These are phyloP conservation scores for Boleophthalmus pectinirostris DNA, from an alignment of 2,113 vertebrate genomes.

Conservation along the genomic window DNA sequence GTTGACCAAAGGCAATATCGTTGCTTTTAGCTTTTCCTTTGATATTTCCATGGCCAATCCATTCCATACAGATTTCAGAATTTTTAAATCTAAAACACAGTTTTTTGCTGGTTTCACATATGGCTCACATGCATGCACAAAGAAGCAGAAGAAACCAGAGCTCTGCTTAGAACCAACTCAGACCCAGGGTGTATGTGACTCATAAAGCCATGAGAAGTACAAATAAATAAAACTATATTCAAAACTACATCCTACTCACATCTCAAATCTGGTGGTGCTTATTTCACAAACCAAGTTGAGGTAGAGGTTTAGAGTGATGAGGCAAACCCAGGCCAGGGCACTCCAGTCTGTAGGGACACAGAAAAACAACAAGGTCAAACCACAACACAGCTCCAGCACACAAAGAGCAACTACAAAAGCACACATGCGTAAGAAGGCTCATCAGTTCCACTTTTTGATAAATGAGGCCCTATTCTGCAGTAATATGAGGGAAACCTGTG, in stretches of 20 bases:
- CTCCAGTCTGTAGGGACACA: conserved; percentile 77
- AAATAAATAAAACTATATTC: background rate
- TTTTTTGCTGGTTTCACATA: too few relatives aligned
- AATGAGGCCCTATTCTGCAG: conserved; percentile 70
- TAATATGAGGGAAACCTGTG: conserved; percentile 77
- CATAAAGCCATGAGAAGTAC: conserved; percentile 4
- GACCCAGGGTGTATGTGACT: background rate
- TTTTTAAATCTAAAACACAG: background rate
- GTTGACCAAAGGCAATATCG: background rate
- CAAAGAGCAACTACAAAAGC: conserved; percentile 2
- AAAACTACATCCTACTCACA: conserved; percentile 64
- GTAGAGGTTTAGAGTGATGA: conserved; percentile 83
- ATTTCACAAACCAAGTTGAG: conserved; percentile 81
- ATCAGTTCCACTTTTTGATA: conserved; percentile 63
- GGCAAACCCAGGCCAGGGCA: conserved; percentile 83
- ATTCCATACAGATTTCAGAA: background rate
- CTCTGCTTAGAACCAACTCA: conserved; percentile 3
- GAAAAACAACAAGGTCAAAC: conserved; percentile 61
- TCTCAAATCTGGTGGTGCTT: conserved; percentile 76
- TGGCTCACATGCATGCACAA: background rate
- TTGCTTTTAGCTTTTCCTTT: background rate
- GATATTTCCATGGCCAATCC: background rate
- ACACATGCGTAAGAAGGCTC: conserved; percentile 1
- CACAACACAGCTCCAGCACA: conserved; percentile 37
- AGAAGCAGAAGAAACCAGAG: background rate